phyloP scores from a whole-genome alignment of 2,113 vertebrate species.

The Mirza zaza region DNA sequence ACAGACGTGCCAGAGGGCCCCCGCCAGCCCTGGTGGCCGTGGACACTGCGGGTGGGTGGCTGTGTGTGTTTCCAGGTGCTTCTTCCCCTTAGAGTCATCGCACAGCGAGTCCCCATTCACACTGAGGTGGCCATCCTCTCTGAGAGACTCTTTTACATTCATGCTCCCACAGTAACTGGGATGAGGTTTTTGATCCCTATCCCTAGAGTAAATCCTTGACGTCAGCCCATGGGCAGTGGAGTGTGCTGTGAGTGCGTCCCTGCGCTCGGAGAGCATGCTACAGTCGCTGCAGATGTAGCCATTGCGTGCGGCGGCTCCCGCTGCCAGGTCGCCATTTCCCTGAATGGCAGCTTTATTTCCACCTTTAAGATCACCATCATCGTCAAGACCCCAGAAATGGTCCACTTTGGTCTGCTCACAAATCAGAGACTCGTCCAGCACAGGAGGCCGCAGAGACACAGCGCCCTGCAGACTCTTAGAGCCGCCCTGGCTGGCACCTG shows the following conservation, averaged over 20 bases:
- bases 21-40: too few species aligned
- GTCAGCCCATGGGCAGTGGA: constrained; percentile 61
- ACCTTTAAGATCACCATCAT: constrained; percentile 87
- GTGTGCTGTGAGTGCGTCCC: constrained; percentile 81
- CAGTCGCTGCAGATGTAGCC: constrained; percentile 86
- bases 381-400: constrained; percentile 94
- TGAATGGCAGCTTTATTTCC: constrained; percentile 67
- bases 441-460: constrained; percentile 84
- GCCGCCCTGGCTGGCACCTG: constrained; percentile 76
- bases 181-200: constrained; percentile 84
- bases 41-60: too few species aligned
- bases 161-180: too few species aligned
- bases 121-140: too few species aligned
- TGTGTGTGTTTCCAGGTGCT: too few species aligned
- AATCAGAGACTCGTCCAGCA: constrained; percentile 91
- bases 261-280: constrained; percentile 86
- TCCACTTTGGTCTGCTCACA: constrained; percentile 89
- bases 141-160: too few species aligned
- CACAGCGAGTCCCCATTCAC: too few species aligned
- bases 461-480: constrained; percentile 81
- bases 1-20: too few species aligned
- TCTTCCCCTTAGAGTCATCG: too few species aligned
- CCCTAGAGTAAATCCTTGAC: constrained; percentile 87
- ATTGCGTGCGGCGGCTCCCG: constrained; percentile 80
- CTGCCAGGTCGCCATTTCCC: constrained; percentile 85